A percentile compares a stretch with the other conserved stretches of the same genome.
These are phyloP conservation scores for Montipora capricornis DNA, from an alignment of 64 coral and sea anemone genomes.

Conservation along the genomic window DNA sequence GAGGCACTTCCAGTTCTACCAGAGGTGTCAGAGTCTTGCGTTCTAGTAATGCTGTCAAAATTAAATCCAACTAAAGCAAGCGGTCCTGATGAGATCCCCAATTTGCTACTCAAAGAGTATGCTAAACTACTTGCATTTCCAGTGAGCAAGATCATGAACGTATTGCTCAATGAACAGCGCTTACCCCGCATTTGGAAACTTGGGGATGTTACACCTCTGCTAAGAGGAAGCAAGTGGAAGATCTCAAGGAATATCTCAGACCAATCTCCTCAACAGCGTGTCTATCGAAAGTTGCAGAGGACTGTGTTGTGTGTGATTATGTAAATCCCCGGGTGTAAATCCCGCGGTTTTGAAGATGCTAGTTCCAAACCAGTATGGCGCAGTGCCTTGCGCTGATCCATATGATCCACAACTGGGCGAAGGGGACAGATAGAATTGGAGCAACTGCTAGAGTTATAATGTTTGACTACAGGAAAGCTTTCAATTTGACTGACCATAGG, in stretches of 20 bases:
- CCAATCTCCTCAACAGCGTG: background rate
- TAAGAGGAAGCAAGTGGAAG: background rate
- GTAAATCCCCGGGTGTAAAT: background rate
- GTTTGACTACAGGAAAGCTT: too few species aligned
- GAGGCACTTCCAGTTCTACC: background rate
- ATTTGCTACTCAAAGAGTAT: slow-evolving; percentile 5
- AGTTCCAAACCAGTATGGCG: background rate
- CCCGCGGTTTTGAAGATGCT: background rate
- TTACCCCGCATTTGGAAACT: background rate
- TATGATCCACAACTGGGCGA: too few species aligned
- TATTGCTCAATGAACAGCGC: background rate
- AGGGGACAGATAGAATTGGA: too few species aligned
- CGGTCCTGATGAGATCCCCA: slow-evolving; percentile 29
- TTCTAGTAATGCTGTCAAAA: background rate
- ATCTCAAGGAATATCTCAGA: slow-evolving; percentile 18
- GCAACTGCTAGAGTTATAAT: too few species aligned
- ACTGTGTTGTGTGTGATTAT: background rate
- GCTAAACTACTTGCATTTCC: background rate
- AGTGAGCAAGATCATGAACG: background rate
- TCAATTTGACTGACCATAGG: too few species aligned
- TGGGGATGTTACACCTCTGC: background rate
- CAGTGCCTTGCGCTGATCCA: too few species aligned
- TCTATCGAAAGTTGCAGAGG: background rate
- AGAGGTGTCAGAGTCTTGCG: background rate
- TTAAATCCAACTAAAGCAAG: slow-evolving; percentile 6